Base-by-base conservation (phyloP, 2,888 invertebrate species). In the Drosophila putrida region DNA sequence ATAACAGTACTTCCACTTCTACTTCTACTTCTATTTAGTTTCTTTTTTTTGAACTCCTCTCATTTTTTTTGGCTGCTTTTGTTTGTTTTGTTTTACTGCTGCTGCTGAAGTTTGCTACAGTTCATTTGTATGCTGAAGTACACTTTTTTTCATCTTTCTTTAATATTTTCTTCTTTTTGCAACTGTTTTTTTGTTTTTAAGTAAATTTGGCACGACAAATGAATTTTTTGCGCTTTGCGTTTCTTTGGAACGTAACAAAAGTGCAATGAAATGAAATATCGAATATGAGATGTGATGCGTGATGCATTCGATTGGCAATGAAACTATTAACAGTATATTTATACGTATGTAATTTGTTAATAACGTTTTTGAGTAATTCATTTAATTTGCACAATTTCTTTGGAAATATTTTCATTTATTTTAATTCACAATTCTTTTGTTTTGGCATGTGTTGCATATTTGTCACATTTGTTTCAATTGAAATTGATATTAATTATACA, bases 71-170 rank as follows among this genome's bases (percentile, higher is more conserved):
- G 62, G 39, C 57, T 70, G 70, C 76, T 65, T 79, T 81, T 85
- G 79, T 89, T 85, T 85, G 82, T 88, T 87, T 85, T 84, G 87
- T 84, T 86, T 82, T 71, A 84, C 71, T 49, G 59, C 54, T 72
- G 57, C 68, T 78, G 66, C 66, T 69, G 80, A 79, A 89, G 82
- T 87, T 87, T 79, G 79, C 82, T 79, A 84, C 88, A 89, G 88
- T 85, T 87, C 82, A 89, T 89, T 88, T 86, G 72, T 78, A 71
- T 74, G 77, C 75, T 75, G 86, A 70, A 80, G 77, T 76, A 63
- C 66, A 44, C 20, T 20, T 49, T 68, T 61, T 49, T 35, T 35
- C n/a, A 25, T 33, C 27, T 55, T 55, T 62, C 46, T 66, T 58
- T 61, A 46, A 59, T 68, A 78, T 71, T 76, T 59, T 60, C 44